Evolutionary conservation across 2,797 vertebrate genomes (phyloP).

Genomic region (Telmatherina bonti): DNA sequence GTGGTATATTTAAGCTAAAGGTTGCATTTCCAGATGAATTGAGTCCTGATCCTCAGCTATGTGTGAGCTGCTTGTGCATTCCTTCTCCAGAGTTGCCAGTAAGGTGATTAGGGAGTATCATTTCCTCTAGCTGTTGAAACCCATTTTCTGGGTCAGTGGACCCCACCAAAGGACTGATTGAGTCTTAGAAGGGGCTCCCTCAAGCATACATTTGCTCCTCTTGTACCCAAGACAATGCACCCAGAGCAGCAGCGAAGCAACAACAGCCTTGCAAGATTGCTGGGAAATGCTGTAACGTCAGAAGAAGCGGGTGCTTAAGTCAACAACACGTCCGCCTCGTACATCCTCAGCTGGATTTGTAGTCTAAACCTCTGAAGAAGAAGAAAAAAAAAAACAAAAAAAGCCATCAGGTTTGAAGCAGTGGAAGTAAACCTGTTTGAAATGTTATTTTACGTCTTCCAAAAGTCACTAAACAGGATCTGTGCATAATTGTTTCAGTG

Average conservation of each 20-base stretch:
- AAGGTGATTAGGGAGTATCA: conserved; percentile 88
- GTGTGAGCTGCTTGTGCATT: conserved; percentile 74
- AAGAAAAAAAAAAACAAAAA: no score
- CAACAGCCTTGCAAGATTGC: conserved; percentile 28
- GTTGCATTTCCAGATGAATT: not conserved
- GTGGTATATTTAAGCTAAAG: not conserved
- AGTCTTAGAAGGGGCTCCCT: conserved; percentile 85
- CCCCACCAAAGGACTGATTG: conserved; percentile 88
- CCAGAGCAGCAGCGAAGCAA: conserved; percentile 35
- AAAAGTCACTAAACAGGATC: no score
- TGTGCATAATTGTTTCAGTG: not conserved
- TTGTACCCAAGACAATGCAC: conserved; percentile 56
- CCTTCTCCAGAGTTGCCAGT: conserved; percentile 75
- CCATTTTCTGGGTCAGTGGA: conserved; percentile 93
- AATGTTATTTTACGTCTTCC: no score
- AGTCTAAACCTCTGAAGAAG: not conserved
- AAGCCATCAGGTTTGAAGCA: not conserved
- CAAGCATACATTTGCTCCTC: conserved; percentile 72
- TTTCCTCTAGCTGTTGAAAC: conserved; percentile 90
- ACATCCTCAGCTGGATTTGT: conserved; percentile 7
- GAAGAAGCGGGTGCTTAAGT: conserved; percentile 17
- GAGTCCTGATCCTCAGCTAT: conserved; percentile 6
- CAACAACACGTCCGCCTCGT: conserved; percentile 17
- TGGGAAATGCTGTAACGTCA: conserved; percentile 40
- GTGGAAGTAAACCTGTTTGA: no score